phyloP scores from a whole-genome alignment of 2,797 vertebrate species.

The Sebastes oblongus region DNA sequence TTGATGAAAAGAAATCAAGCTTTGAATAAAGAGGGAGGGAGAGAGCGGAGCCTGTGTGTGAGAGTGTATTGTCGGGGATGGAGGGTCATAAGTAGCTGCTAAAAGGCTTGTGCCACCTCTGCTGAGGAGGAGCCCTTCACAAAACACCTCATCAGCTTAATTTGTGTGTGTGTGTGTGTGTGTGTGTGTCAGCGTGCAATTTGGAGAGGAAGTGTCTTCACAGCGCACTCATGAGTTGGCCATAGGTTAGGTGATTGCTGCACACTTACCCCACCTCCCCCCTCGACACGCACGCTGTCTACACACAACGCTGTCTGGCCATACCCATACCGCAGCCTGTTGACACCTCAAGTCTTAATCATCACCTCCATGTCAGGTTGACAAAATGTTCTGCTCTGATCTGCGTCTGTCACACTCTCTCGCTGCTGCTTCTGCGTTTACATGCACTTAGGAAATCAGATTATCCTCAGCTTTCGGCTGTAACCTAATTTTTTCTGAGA shows the following conservation, averaged over 20 bases:
- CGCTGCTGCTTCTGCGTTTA: conserved; percentile 7
- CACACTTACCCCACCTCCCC: conserved; percentile 36
- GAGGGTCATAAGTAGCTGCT: conserved; percentile 76
- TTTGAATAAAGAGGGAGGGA: conserved; percentile 64
- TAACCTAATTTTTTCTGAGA: conserved; percentile 18
- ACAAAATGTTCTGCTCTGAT: conserved; percentile 50
- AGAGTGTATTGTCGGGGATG: conserved; percentile 62
- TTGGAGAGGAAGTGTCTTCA: conserved; percentile 69
- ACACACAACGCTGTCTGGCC: conserved; percentile 47
- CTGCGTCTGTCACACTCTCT: conserved; percentile 50
- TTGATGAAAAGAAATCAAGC: conserved; percentile 75
- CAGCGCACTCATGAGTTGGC: conserved; percentile 55
- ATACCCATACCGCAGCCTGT: conserved; percentile 55
- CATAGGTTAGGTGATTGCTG: conserved; percentile 57
- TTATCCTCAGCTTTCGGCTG: conserved; percentile 8
- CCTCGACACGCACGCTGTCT: conserved; percentile 3
- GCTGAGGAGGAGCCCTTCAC: conserved; percentile 62
- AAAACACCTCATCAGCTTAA: conserved; percentile 73
- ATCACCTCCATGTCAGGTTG: conserved; percentile 60
- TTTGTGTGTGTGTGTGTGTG: background rate
- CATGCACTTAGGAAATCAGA: conserved; percentile 25
- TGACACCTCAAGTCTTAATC: conserved; percentile 68
- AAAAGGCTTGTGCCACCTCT: conserved; percentile 80
- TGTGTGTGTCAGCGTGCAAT: conserved; percentile 38
- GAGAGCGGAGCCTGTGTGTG: conserved; percentile 54